Percentiles rank a stretch among this genome's conserved stretches.
These are phyloP conservation scores for Drosophila subobscura DNA, from an alignment of 1,140 invertebrate genomes.

Conservation along the genomic window DNA sequence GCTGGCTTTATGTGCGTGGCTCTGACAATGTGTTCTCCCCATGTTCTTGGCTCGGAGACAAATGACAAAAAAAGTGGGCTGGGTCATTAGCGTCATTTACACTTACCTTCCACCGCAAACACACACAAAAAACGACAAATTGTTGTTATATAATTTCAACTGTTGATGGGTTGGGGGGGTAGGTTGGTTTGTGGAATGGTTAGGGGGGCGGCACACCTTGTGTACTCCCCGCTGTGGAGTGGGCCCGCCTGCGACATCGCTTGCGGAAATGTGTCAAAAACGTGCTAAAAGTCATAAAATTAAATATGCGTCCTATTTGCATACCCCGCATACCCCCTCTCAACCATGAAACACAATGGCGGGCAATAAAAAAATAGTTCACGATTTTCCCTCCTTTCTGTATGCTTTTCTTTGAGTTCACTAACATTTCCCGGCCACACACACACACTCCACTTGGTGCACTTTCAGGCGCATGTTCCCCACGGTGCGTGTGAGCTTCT, in stretches of 20 bases:
- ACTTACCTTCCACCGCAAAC: constrained; percentile 55
- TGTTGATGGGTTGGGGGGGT: constrained; percentile 6
- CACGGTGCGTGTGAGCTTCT: constrained; percentile 96
- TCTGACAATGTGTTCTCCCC: background rate
- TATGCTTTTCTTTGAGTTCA: constrained; percentile 58
- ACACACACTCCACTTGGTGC: background rate
- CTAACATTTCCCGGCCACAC: background rate
- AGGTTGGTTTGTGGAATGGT: constrained; percentile 8
- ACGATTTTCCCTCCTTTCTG: constrained; percentile 46
- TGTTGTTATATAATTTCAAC: constrained; percentile 5
- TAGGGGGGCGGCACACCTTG: constrained; percentile 10
- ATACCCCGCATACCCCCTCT: constrained; percentile 26
- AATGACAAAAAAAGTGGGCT: constrained; percentile 76
- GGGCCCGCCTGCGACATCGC: constrained; percentile 42
- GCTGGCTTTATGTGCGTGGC: constrained; percentile 4
- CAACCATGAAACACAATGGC: constrained; percentile 33
- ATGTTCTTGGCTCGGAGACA: constrained; percentile 45
- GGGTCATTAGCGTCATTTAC: constrained; percentile 81
- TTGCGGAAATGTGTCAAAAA: constrained; percentile 81
- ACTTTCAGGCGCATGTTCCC: constrained; percentile 97
- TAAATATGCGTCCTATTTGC: constrained; percentile 82
- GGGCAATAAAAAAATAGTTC: constrained; percentile 60
- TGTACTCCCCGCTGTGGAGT: constrained; percentile 12
- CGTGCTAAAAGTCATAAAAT: constrained; percentile 82
- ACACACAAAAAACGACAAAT: constrained; percentile 1